phyloP scores from a whole-genome alignment of 1,140 invertebrate genomes.

The Cotesia glomerata region DNA sequence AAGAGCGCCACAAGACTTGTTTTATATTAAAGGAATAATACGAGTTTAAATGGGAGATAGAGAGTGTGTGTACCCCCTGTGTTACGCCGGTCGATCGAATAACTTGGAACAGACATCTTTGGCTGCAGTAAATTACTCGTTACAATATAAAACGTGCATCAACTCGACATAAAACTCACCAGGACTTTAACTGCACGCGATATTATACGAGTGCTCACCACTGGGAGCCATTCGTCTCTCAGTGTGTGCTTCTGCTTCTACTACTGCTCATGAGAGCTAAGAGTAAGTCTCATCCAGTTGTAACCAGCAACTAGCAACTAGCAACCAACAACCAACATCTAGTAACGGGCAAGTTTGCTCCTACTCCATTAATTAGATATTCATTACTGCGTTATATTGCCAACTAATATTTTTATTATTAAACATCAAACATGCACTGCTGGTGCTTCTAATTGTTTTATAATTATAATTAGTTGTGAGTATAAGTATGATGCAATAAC shows the following conservation, averaged over 20 bases:
- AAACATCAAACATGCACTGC: too few species aligned
- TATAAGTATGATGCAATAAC: too few species aligned
- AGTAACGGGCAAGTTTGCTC: too few species aligned
- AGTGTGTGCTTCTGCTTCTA: too few species aligned
- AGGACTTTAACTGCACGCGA: slow-evolving; percentile 31
- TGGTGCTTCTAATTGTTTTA: too few species aligned
- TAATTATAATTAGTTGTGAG: too few species aligned
- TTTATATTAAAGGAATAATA: too few species aligned
- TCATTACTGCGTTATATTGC: neutral
- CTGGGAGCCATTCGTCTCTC: slow-evolving; percentile 11
- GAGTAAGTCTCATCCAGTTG: neutral
- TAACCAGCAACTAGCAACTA: neutral
- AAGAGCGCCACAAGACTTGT: neutral
- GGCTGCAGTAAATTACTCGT: slow-evolving; percentile 34
- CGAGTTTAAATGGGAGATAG: too few species aligned
- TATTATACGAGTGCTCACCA: slow-evolving; percentile 25
- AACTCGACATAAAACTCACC: slow-evolving; percentile 30
- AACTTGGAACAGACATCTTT: slow-evolving; percentile 12
- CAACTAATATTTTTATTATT: neutral
- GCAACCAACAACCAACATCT: too few species aligned
- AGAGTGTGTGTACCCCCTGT: slow-evolving; percentile 9
- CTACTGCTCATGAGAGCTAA: too few species aligned
- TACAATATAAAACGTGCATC: slow-evolving; percentile 37
- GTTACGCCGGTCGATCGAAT: slow-evolving; percentile 26
- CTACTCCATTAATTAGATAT: slow-evolving; percentile 16